These are phyloP conservation scores for Tetranychus urticae DNA, from an alignment of 1,140 invertebrate species.

Conservation along the genomic window DNA sequence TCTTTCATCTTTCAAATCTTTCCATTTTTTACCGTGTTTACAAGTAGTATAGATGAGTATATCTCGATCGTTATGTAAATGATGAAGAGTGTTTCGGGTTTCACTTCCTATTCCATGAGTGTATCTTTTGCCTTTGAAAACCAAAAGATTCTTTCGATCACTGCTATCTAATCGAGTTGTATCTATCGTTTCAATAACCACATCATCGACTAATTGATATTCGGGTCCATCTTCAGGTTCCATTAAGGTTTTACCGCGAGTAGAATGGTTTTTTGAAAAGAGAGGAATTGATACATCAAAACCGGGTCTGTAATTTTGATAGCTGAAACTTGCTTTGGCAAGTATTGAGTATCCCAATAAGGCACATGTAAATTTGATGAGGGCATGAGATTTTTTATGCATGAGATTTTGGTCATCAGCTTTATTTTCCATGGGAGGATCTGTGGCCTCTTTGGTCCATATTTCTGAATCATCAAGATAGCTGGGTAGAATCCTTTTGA, in stretches of 20 bases:
- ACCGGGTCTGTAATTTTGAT: slow-evolving; percentile 50
- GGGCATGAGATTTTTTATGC: no score
- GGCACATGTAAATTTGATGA: no score
- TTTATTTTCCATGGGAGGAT: no score
- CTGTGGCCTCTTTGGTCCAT: no score
- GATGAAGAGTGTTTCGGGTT: slow-evolving; percentile 87
- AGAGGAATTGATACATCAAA: slow-evolving; percentile 94
- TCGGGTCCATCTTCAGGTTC: neutral
- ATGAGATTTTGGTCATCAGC: no score
- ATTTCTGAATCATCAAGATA: no score
- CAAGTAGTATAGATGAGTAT: slow-evolving; percentile 91
- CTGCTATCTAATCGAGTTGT: slow-evolving; percentile 26
- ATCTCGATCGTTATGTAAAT: slow-evolving; percentile 84
- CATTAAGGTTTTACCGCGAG: slow-evolving; percentile 35
- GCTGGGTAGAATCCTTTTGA: no score
- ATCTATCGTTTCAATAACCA: neutral
- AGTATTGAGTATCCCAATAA: slow-evolving; percentile 53
- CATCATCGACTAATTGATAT: neutral
- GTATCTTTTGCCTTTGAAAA: slow-evolving; percentile 35
- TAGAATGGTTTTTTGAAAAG: slow-evolving; percentile 80
- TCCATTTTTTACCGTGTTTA: slow-evolving; percentile 92
- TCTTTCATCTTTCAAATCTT: slow-evolving; percentile 78
- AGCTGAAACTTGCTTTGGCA: slow-evolving; percentile 82
- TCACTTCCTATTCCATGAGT: slow-evolving; percentile 96
- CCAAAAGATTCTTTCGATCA: slow-evolving; percentile 50